Percentiles rank a stretch among this genome's conserved stretches.
Conservation (phyloP, 1,140 invertebrate genomes). For the Heliconius himera region DNA sequence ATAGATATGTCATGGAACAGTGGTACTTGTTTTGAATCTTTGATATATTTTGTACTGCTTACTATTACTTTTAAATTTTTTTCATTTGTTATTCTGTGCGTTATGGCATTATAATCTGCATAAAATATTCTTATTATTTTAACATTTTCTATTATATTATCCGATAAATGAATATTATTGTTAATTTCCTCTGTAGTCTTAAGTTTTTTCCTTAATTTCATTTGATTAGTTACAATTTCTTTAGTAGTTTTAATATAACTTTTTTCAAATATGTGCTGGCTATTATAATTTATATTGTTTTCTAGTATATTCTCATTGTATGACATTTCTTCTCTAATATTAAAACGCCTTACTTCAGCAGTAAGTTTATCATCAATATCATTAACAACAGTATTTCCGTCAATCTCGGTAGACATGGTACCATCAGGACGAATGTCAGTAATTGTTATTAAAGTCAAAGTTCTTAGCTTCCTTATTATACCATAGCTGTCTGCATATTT, state of each 20-base stretch:
- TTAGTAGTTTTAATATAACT: slow-evolving; percentile 20
- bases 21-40: slow-evolving; percentile 12
- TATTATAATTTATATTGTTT: slow-evolving; percentile 20
- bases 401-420: slow-evolving; percentile 41
- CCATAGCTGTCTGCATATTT: slow-evolving; percentile 47
- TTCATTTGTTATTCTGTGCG: slow-evolving; percentile 33
- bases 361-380: slow-evolving; percentile 46
- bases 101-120: slow-evolving; percentile 37
- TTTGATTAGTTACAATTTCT: slow-evolving; percentile 30
- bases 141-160: slow-evolving; percentile 28
- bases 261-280: slow-evolving; percentile 23
- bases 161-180: slow-evolving; percentile 28
- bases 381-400: slow-evolving; percentile 50
- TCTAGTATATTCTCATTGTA: slow-evolving; percentile 18
- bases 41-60: slow-evolving; percentile 31
- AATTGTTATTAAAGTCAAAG: slow-evolving; percentile 59
- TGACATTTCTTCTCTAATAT: slow-evolving; percentile 33
- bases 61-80: slow-evolving; percentile 37
- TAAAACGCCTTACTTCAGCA: slow-evolving; percentile 30
- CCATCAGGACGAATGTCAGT: slow-evolving; percentile 65
- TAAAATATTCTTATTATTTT: slow-evolving; percentile 33
- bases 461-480: slow-evolving; percentile 63
- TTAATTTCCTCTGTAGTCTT: slow-evolving; percentile 34
- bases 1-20: slow-evolving; percentile 18
- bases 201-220: slow-evolving; percentile 27